A percentile compares a stretch with the other conserved stretches of the same genome.
These are phyloP conservation scores for Sterrhoptilus dennistouni DNA, from an alignment of 2,113 vertebrate species.

Conservation along the genomic window DNA sequence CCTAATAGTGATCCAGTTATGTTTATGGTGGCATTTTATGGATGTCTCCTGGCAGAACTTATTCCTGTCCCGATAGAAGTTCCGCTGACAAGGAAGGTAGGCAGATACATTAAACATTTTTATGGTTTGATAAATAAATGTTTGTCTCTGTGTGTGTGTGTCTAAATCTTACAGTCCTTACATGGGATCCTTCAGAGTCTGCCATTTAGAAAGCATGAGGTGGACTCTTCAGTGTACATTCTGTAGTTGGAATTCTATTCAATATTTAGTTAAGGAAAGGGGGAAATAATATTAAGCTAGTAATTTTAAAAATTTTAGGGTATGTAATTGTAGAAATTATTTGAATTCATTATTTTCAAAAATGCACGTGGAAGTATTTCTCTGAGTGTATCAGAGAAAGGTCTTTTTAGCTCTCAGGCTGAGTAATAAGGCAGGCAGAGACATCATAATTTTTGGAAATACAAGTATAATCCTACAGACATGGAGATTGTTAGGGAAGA, in stretches of 20 bases:
- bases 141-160: not conserved
- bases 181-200: not conserved
- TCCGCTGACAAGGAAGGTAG: conserved; percentile 94
- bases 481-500: not conserved
- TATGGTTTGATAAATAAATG: not conserved
- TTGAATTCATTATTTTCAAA: not conserved
- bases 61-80: conserved; percentile 97
- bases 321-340: not conserved
- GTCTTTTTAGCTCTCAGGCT: not conserved
- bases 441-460: not conserved
- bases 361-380: not conserved
- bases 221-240: not conserved
- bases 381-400: not conserved
- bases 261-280: not conserved
- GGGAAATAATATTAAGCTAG: not conserved
- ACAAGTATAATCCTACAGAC: not conserved
- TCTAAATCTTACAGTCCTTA: not conserved
- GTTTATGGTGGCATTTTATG: conserved; percentile 98
- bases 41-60: conserved; percentile 92
- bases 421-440: not conserved
- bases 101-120: not conserved
- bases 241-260: not conserved
- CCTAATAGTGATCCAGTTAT: conserved; percentile 95
- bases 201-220: not conserved
- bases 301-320: not conserved